Conservation (phyloP, 92 coral and sea anemone genomes). For the Isaurus tuberculatus region DNA sequence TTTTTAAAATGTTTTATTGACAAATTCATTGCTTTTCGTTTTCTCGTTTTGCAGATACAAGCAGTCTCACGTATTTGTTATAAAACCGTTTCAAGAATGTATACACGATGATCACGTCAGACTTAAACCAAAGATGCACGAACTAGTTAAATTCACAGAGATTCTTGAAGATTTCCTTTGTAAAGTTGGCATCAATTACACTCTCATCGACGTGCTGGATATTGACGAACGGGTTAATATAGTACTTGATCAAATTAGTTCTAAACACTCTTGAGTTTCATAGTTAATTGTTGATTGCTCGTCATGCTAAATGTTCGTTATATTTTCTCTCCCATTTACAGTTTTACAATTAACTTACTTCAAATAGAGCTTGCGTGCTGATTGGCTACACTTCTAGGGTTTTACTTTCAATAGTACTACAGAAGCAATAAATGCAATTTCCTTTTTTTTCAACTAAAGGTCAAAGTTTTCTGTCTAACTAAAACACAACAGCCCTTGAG, state of each 20-base stretch:
- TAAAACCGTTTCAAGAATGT: constrained; percentile 90
- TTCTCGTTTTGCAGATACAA: constrained; percentile 68
- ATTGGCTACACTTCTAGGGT: no score
- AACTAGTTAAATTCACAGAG: constrained; percentile 68
- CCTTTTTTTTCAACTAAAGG: no score
- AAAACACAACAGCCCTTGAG: no score
- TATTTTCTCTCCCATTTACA: no score
- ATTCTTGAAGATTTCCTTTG: constrained; percentile 71
- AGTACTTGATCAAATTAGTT: constrained; percentile 24
- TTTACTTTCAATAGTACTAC: no score
- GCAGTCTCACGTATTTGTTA: constrained; percentile 75
- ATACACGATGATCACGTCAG: constrained; percentile 72
- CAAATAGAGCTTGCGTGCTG: no score
- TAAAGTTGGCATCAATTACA: constrained; percentile 65
- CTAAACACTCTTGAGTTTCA: neutral
- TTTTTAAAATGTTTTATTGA: neutral
- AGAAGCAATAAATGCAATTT: no score
- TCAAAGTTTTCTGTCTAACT: no score
- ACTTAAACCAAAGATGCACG: constrained; percentile 81
- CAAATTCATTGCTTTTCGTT: neutral
- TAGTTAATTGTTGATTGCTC: no score
- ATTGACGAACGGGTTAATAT: constrained; percentile 51
- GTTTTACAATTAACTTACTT: no score
- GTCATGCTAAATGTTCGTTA: no score
- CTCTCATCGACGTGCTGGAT: constrained; percentile 68